phyloP scores from a whole-genome alignment of 2,888 invertebrate genomes.

The Polydrusus cervinus region DNA sequence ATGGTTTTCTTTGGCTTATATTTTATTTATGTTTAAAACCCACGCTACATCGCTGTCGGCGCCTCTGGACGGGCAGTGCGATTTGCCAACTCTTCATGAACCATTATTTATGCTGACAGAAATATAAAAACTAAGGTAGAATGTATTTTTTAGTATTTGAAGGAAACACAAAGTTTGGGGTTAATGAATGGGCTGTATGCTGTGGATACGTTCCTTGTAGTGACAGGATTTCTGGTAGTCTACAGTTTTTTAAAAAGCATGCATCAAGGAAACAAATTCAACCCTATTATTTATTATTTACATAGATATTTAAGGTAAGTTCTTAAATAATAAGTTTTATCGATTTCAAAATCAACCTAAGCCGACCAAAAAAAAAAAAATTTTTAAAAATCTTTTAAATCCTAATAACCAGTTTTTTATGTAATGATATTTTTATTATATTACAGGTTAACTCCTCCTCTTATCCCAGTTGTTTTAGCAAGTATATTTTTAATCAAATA shows the following conservation, averaged over 20 bases:
- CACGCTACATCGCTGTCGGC: no score
- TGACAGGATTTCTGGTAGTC: slow-evolving; percentile 53
- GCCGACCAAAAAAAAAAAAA: no score
- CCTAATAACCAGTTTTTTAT: neutral
- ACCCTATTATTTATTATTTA: slow-evolving; percentile 52
- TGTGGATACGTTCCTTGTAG: slow-evolving; percentile 57
- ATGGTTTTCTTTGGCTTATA: no score
- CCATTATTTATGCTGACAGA: no score
- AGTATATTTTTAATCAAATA: slow-evolving; percentile 70
- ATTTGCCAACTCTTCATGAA: no score
- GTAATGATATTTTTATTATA: no score
- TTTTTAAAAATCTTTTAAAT: no score
- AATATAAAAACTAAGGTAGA: no score
- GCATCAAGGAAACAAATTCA: slow-evolving; percentile 48
- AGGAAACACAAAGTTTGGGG: slow-evolving; percentile 39
- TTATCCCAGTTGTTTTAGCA: slow-evolving; percentile 70
- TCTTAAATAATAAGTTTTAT: no score
- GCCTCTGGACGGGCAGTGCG: no score
- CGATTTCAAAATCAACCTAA: no score
- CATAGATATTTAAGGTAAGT: slow-evolving; percentile 56
- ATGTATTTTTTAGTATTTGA: slow-evolving; percentile 26
- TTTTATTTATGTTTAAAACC: no score
- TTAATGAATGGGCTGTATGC: slow-evolving; percentile 52
- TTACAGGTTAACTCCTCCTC: slow-evolving; percentile 73
- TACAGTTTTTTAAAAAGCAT: slow-evolving; percentile 54